Conservation (phyloP, 2,113 vertebrate genomes). For the Aegypius monachus region DNA sequence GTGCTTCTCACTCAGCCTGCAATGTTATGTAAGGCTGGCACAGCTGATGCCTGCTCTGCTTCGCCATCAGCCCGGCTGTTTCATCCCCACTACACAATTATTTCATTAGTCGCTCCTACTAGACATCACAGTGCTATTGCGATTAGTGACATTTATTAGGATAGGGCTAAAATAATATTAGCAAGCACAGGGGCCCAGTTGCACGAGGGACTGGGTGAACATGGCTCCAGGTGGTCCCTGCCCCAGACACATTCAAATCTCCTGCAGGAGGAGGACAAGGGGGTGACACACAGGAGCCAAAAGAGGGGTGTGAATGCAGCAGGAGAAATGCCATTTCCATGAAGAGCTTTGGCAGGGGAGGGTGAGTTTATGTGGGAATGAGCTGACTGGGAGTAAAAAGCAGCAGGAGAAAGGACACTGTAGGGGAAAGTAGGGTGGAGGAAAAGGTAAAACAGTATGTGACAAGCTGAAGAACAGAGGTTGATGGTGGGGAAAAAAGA, state of each 20-base stretch:
- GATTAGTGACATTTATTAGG: conserved; percentile 37
- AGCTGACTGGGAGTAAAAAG: background rate
- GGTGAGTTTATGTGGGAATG: background rate
- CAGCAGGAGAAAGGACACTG: background rate
- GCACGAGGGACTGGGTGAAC: background rate
- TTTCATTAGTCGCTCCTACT: conserved; percentile 49
- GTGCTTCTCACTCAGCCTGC: conserved; percentile 49
- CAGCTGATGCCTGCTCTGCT: conserved; percentile 45
- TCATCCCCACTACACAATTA: conserved; percentile 39
- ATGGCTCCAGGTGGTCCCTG: background rate
- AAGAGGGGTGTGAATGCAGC: background rate
- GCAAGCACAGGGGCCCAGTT: background rate
- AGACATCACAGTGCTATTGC: conserved; percentile 14
- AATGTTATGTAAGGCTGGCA: conserved; percentile 57
- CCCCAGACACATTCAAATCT: background rate
- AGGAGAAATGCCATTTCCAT: background rate
- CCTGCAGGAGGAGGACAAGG: background rate
- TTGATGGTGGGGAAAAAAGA: background rate
- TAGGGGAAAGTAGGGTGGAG: background rate
- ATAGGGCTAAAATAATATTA: background rate
- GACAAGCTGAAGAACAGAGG: background rate
- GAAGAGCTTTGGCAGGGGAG: background rate
- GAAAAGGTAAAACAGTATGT: background rate
- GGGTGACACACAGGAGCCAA: background rate
- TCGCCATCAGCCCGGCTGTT: conserved; percentile 12